Evolutionary conservation across 1,140 invertebrate species (phyloP).

Genomic region (Bombus waltoni): DNA sequence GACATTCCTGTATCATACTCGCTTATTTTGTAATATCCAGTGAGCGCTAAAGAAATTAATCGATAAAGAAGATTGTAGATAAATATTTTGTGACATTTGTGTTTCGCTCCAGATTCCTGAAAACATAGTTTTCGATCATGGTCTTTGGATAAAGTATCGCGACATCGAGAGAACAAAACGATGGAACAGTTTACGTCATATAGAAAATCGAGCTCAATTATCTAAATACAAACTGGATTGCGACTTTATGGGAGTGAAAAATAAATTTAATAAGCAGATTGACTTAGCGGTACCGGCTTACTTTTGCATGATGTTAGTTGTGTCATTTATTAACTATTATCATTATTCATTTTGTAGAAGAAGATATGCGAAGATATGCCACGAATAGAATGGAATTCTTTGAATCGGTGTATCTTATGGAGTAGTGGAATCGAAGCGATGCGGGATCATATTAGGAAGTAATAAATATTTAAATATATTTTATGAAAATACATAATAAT

Average conservation of each 20-base stretch:
- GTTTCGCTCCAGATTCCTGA: slow-evolving; percentile 51
- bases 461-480: slow-evolving; percentile 11
- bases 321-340: not conserved
- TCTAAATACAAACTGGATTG: slow-evolving; percentile 69
- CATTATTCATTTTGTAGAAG: slow-evolving; percentile 50
- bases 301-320: not conserved
- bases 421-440: slow-evolving; percentile 40
- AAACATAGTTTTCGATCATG: slow-evolving; percentile 63
- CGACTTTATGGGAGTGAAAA: slow-evolving; percentile 57
- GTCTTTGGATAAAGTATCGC: slow-evolving; percentile 56
- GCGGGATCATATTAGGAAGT: slow-evolving; percentile 65
- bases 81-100: not conserved
- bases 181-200: slow-evolving; percentile 62
- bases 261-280: slow-evolving; percentile 50
- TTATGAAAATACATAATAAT: not conserved
- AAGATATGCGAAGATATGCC: slow-evolving; percentile 41
- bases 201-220: slow-evolving; percentile 67
- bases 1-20: not conserved
- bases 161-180: slow-evolving; percentile 65
- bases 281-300: slow-evolving; percentile 63
- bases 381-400: slow-evolving; percentile 73
- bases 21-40: not conserved
- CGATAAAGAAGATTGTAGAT: not conserved
- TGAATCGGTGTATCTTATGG: slow-evolving; percentile 60
- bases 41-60: not conserved